These are phyloP conservation scores for Lasaia peninsularis DNA, from an alignment of 1,140 invertebrate genomes.

Conservation along the genomic window DNA sequence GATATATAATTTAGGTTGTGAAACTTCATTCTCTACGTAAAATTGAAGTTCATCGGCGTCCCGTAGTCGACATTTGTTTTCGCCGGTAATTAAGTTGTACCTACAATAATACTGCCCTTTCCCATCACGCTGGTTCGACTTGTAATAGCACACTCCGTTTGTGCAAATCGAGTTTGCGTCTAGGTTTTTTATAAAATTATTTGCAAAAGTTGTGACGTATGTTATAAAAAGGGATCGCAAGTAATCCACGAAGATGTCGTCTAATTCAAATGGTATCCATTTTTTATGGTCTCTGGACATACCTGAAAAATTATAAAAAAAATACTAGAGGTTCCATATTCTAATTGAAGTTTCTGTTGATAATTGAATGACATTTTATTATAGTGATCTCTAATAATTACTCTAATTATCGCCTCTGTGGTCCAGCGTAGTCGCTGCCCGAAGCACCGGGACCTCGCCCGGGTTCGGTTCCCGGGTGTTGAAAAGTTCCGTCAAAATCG, in stretches of 20 bases:
- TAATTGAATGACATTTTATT: too few relatives aligned
- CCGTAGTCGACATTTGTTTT: constrained; percentile 33
- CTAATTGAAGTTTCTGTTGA: too few relatives aligned
- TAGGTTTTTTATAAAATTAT: constrained; percentile 40
- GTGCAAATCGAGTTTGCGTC: constrained; percentile 41
- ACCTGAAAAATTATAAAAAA: not conserved
- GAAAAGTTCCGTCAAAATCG: too few relatives aligned
- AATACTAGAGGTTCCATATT: too few relatives aligned
- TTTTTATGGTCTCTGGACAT: constrained; percentile 7
- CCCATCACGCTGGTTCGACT: constrained; percentile 31
- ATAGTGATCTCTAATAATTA: too few relatives aligned
- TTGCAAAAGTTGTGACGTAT: constrained; percentile 38
- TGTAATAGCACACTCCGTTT: constrained; percentile 50
- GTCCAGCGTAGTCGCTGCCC: too few relatives aligned
- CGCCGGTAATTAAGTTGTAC: constrained; percentile 41
- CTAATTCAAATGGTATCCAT: constrained; percentile 30
- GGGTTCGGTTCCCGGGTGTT: too few relatives aligned
- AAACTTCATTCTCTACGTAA: not conserved
- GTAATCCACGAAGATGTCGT: constrained; percentile 32
- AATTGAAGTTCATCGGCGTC: constrained; percentile 9
- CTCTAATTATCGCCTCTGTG: too few relatives aligned
- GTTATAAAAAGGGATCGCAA: constrained; percentile 31
- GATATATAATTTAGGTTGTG: too few relatives aligned
- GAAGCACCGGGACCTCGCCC: too few relatives aligned
- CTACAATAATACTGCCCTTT: constrained; percentile 41